These are phyloP conservation scores for Corynorhinus townsendii DNA, from an alignment of 2,113 vertebrate species.

Conservation along the genomic window DNA sequence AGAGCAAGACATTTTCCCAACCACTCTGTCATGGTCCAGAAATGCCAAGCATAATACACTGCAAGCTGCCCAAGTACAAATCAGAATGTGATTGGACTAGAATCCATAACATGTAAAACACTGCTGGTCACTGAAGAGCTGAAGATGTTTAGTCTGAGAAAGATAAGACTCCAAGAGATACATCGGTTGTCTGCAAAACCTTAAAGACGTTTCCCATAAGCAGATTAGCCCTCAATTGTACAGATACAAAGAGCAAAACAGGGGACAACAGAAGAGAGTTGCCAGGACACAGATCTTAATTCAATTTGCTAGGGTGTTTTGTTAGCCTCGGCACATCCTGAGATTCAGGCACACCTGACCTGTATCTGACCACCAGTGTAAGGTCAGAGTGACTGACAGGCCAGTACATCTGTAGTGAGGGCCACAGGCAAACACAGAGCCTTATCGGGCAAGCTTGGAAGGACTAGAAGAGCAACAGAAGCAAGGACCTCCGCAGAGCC, in stretches of 20 bases:
- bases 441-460: not conserved
- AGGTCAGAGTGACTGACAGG: not conserved
- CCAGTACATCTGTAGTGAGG: too few species aligned
- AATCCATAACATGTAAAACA: not conserved
- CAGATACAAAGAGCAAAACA: not conserved
- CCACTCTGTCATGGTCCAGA: not conserved
- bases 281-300: not conserved
- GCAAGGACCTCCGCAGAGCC: not conserved
- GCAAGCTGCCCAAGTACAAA: not conserved
- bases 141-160: slow-evolving; percentile 8
- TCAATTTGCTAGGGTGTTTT: not conserved
- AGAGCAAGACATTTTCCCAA: not conserved
- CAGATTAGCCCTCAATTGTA: not conserved
- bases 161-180: slow-evolving; percentile 2
- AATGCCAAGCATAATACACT: not conserved
- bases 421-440: not conserved
- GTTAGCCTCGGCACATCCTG: not conserved
- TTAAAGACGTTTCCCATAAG: not conserved
- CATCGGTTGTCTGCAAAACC: not conserved
- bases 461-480: not conserved
- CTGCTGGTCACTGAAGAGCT: not conserved
- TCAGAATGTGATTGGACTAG: slow-evolving; percentile 2
- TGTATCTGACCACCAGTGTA: not conserved
- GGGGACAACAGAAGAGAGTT: not conserved
- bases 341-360: not conserved